A percentile compares a stretch with the other conserved stretches of the same genome.
Conservation (phyloP, 2,113 vertebrate genomes). For the Centrocercus urophasianus region DNA sequence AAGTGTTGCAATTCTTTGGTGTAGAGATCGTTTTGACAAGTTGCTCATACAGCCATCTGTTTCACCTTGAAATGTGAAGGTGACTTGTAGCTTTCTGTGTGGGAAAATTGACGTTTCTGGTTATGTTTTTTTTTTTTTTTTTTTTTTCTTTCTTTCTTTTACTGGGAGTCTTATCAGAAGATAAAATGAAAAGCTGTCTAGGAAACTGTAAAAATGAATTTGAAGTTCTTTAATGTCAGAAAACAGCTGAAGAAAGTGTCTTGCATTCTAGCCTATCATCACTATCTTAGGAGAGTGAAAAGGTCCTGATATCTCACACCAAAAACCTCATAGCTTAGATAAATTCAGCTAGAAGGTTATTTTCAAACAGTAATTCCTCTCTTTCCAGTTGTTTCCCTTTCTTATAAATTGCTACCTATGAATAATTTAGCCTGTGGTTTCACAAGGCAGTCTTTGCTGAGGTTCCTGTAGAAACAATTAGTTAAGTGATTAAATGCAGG, state of each 20-base stretch:
- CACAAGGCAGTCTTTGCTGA: neutral
- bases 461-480: neutral
- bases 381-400: neutral
- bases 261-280: neutral
- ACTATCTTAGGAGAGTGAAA: neutral
- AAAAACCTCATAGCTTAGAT: neutral
- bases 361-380: neutral
- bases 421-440: conserved; percentile 14
- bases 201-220: neutral
- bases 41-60: neutral
- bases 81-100: neutral
- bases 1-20: neutral
- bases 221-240: neutral
- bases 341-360: neutral
- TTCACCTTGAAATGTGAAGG: conserved; percentile 22
- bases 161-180: neutral
- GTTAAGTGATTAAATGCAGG: neutral
- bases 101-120: conserved; percentile 4
- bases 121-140: neutral
- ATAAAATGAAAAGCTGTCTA: neutral
- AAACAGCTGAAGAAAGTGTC: neutral
- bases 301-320: neutral
- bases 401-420: neutral
- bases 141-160: neutral
- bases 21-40: neutral